Evolutionary conservation across 2,113 vertebrate genomes (phyloP).

Genomic region (Nothoprocta pentlandii): DNA sequence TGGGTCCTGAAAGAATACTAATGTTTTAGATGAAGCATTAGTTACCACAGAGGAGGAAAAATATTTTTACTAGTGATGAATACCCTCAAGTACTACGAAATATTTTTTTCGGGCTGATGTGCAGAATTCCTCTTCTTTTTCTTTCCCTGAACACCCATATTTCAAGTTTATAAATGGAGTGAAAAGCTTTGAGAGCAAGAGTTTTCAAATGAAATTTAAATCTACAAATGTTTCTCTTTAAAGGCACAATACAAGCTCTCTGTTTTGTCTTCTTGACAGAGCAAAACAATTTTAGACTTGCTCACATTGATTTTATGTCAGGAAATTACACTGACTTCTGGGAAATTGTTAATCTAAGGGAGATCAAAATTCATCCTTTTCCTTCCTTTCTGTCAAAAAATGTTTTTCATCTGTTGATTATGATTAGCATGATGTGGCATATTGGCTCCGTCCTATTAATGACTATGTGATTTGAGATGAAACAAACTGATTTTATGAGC

Average conservation of each 20-base stretch:
- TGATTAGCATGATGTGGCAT: neutral
- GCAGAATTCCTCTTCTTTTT: neutral
- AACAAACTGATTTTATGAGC: slow-evolving; percentile 27
- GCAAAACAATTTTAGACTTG: slow-evolving; percentile 63
- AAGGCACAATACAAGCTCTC: neutral
- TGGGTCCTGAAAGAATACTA: neutral
- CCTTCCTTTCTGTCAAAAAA: slow-evolving; percentile 50
- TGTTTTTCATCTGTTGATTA: slow-evolving; percentile 33
- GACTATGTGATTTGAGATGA: slow-evolving; percentile 24
- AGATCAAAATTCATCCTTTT: slow-evolving; percentile 49
- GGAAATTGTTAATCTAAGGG: slow-evolving; percentile 24
- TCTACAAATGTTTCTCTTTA: slow-evolving; percentile 47
- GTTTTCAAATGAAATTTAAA: slow-evolving; percentile 48
- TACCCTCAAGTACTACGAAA: neutral
- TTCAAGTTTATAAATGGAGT: slow-evolving; percentile 42
- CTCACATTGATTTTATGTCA: slow-evolving; percentile 62
- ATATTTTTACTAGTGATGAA: neutral
- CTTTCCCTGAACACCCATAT: neutral
- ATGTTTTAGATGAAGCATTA: neutral
- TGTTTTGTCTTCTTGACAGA: slow-evolving; percentile 57
- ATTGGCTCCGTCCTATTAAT: slow-evolving; percentile 52
- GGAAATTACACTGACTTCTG: slow-evolving; percentile 58
- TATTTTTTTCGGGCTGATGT: neutral
- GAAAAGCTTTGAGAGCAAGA: slow-evolving; percentile 36
- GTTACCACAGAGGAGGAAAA: neutral